Percentiles rank a stretch among this genome's conserved stretches.
phyloP scores from a whole-genome alignment of 2,888 invertebrate species.

The Asteroscopus sphinx region DNA sequence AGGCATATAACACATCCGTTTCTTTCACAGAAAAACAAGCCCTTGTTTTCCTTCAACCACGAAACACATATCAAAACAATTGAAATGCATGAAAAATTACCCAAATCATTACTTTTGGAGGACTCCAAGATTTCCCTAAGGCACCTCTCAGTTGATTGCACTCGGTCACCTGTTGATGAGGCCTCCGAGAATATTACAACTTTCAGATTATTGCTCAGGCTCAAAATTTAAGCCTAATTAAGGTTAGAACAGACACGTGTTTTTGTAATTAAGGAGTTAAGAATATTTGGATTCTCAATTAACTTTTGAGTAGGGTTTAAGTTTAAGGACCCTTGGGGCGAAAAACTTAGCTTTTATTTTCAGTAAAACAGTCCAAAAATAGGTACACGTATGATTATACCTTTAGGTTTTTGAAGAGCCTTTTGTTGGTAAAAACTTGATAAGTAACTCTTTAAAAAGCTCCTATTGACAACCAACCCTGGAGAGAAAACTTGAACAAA shows the following conservation, averaged over 20 bases:
- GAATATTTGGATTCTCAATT: background rate
- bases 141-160: slow-evolving; percentile 6
- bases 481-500: too few relatives aligned
- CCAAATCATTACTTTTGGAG: slow-evolving; percentile 16
- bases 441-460: too few relatives aligned
- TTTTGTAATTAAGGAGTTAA: background rate
- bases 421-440: too few relatives aligned
- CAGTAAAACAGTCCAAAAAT: too few relatives aligned
- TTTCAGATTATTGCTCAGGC: background rate
- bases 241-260: slow-evolving; percentile 2
- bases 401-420: too few relatives aligned
- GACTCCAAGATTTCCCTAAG: slow-evolving; percentile 29
- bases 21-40: background rate
- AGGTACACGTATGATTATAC: too few relatives aligned
- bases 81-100: slow-evolving; percentile 16
- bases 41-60: slow-evolving; percentile 1
- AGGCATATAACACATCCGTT: too few relatives aligned
- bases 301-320: background rate
- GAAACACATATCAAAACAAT: background rate
- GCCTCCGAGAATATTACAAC: slow-evolving; percentile 1
- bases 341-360: background rate
- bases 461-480: too few relatives aligned
- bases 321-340: background rate
- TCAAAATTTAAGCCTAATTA: background rate
- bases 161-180: slow-evolving; percentile 2